phyloP scores from a whole-genome alignment of 2,888 invertebrate species.

The Metacarcinus magister region DNA sequence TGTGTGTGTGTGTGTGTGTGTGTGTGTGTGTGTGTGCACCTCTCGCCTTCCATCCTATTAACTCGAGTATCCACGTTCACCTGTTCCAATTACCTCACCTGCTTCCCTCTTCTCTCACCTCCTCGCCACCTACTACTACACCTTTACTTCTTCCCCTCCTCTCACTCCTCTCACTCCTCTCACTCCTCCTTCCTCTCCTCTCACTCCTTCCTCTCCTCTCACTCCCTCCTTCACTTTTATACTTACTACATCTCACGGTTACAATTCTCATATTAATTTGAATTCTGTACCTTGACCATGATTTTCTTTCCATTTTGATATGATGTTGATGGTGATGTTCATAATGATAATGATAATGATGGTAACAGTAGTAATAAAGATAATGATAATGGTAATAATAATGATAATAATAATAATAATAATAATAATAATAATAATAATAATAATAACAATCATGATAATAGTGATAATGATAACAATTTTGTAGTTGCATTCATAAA shows the following conservation, averaged over 20 bases:
- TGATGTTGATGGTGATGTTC: background rate
- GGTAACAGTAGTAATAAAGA: background rate
- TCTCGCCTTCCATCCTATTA: background rate
- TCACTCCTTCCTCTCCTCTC: background rate
- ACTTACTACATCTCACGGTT: background rate
- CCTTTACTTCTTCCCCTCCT: background rate
- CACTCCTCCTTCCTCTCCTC: background rate
- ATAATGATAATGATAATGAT: background rate
- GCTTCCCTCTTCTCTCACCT: conserved; percentile 11
- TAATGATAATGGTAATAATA: background rate
- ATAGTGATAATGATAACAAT: background rate
- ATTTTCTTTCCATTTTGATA: background rate
- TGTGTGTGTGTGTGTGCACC: background rate
- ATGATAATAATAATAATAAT: too few species aligned
- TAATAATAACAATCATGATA: background rate
- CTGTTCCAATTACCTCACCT: conserved; percentile 27
- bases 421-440: too few species aligned
- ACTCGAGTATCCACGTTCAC: background rate
- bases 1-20: conserved; percentile 44
- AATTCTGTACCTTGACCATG: background rate
- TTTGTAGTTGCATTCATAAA: background rate
- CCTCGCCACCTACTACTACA: background rate
- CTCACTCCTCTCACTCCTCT: background rate
- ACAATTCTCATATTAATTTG: background rate
- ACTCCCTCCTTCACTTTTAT: background rate